Evolutionary conservation across 1,140 invertebrate genomes (phyloP), one percentile per base, ranked within the genome.

Genomic region (Pachyrhynchus sulphureomaculatus): DNA sequence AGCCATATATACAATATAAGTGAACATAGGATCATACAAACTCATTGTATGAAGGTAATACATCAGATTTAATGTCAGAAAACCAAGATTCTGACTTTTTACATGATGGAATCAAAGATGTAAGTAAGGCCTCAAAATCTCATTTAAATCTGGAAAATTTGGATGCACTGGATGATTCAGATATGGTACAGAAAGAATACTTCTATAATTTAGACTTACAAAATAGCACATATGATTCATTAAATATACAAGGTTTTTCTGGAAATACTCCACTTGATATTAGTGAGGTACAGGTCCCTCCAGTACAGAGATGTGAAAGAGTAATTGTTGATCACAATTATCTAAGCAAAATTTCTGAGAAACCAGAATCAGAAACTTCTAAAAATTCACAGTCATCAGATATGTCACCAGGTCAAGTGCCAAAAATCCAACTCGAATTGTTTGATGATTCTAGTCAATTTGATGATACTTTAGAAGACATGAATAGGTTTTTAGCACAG

Each of bases 1-100:
- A 18, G 17, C 17, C 1, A 39, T 39, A 18, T 13, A 5, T 39
- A 6, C 13, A 18, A 39, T 17, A 18, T n/a, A 39, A 39, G 6
- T 10, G 36, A 39, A 39, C 10, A 9, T 18, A n/a, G n/a, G 20
- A 44, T 21, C 41, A 44, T 44, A 44, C 41, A 44, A 44, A 44
- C 12, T 44, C 41, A 18, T 23, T 44, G 12, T 44, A 44, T 44
- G 17, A 44, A 23, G n/a, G 2, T 3, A 44, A n/a, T 39, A 18
- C n/a, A n/a, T n/a, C 26, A 2, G 1, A 9, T 29, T 29, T 1
- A 6, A 29, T 2, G 2, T 9, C 26, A 29, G 5, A 29, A 29
- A n/a, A 29, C 12, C 26, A 29, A 1, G 26, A 29, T 1, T 6
- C 8, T 29, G 8, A 29, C 12, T 29, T 10, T 1, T 3, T 6